Evolutionary conservation across 2,797 vertebrate species (phyloP).

Genomic region (Chrosomus eos): DNA sequence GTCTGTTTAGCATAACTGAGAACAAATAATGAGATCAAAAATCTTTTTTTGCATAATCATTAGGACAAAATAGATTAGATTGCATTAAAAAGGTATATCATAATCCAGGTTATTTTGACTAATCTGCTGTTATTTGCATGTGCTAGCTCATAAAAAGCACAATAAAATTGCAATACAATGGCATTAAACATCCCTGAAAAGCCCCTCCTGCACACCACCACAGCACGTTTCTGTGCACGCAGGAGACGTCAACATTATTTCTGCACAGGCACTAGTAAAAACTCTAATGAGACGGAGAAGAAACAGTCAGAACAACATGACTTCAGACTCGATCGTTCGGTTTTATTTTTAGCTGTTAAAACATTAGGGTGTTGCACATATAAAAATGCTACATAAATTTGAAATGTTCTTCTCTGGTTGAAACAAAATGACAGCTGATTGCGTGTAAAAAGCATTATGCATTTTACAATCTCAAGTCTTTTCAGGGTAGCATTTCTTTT

Average conservation of each 20-base stretch:
- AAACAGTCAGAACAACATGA: conserved; percentile 25
- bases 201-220: conserved; percentile 7
- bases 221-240: conserved; percentile 28
- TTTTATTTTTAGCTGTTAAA: conserved; percentile 52
- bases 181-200: neutral
- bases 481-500: too few species aligned
- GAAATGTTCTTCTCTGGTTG: neutral
- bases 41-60: neutral
- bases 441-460: neutral
- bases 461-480: neutral
- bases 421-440: neutral
- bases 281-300: conserved; percentile 47
- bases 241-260: conserved; percentile 35
- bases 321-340: conserved; percentile 38
- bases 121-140: neutral
- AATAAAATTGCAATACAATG: conserved; percentile 11
- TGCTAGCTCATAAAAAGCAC: neutral
- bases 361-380: neutral
- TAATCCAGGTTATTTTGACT: neutral
- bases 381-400: conserved; percentile 14
- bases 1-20: conserved; percentile 22
- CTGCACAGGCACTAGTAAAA: conserved; percentile 40
- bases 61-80: neutral
- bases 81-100: neutral
- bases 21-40: neutral